Percentiles rank a stretch among this genome's conserved stretches.
phyloP scores from a whole-genome alignment of 2,797 vertebrate genomes.

The Paguma larvata region DNA sequence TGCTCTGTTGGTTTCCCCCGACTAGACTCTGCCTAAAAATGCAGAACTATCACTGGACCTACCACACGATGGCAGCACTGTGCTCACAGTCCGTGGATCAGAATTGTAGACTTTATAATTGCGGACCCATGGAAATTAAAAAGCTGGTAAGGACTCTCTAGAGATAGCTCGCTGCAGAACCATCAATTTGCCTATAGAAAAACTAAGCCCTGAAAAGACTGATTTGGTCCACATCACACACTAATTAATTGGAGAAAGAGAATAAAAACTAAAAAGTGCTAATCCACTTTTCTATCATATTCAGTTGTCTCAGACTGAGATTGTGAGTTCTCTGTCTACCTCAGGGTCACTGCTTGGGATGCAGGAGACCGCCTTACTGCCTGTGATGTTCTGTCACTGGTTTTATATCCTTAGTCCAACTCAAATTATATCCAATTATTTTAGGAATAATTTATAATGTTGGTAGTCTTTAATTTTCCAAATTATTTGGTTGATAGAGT shows the following conservation, averaged over 20 bases:
- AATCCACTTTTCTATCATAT: neutral
- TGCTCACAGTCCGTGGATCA: neutral
- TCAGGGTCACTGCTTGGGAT: neutral
- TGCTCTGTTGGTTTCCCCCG: neutral
- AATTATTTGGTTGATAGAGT: neutral
- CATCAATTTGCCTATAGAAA: neutral
- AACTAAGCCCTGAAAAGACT: neutral
- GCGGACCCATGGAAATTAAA: neutral
- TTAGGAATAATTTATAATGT: neutral
- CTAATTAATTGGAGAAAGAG: neutral
- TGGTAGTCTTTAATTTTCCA: neutral
- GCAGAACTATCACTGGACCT: neutral
- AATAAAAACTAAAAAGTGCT: conserved; percentile 3
- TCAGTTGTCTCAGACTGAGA: neutral
- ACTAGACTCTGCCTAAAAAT: neutral
- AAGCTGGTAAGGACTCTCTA: neutral
- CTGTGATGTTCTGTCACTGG: neutral
- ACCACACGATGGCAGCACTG: conserved; percentile 60
- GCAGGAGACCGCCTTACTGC: neutral
- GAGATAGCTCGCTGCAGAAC: neutral
- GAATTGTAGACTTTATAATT: neutral
- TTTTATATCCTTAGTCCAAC: neutral
- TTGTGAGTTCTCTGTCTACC: neutral
- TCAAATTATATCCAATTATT: conserved; percentile 19
- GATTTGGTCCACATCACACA: neutral